These are phyloP conservation scores for Limnodromus scolopaceus DNA, from an alignment of 2,797 vertebrate species.

Conservation along the genomic window DNA sequence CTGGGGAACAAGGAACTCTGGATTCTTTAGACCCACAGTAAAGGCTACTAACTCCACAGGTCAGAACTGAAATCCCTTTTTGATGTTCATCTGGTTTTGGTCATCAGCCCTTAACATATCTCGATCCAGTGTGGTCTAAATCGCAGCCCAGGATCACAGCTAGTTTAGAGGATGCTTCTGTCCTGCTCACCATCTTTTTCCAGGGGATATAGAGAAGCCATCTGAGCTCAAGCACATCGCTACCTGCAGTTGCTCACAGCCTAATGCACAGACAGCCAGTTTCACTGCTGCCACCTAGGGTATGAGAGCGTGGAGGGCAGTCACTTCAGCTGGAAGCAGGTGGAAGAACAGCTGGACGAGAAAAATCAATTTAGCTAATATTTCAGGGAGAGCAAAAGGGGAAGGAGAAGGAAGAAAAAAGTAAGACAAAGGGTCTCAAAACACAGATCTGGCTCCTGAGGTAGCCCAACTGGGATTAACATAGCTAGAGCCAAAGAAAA, in stretches of 20 bases:
- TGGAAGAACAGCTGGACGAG: background rate
- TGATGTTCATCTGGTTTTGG: background rate
- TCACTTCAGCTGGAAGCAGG: background rate
- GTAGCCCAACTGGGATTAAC: background rate
- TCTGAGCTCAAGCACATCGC: background rate
- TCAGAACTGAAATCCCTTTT: background rate
- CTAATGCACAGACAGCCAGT: background rate
- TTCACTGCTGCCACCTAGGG: background rate
- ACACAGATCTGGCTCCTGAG: background rate
- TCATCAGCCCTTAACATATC: background rate
- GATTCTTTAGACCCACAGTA: background rate
- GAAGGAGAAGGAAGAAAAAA: background rate
- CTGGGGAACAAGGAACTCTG: background rate
- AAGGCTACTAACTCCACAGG: background rate
- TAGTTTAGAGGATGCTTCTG: rapidly evolving
- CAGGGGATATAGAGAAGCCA: background rate
- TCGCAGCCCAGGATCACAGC: background rate
- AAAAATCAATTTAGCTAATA: background rate
- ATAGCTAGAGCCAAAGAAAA: background rate
- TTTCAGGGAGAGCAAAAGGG: background rate
- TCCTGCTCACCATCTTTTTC: background rate
- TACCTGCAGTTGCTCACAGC: background rate
- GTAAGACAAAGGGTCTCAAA: background rate
- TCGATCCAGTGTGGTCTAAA: background rate
- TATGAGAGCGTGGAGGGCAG: background rate